Evolutionary conservation across 2,797 vertebrate genomes (phyloP), one percentile per base, ranked within the genome.

Genomic region (Anisognathus igniventris): DNA sequence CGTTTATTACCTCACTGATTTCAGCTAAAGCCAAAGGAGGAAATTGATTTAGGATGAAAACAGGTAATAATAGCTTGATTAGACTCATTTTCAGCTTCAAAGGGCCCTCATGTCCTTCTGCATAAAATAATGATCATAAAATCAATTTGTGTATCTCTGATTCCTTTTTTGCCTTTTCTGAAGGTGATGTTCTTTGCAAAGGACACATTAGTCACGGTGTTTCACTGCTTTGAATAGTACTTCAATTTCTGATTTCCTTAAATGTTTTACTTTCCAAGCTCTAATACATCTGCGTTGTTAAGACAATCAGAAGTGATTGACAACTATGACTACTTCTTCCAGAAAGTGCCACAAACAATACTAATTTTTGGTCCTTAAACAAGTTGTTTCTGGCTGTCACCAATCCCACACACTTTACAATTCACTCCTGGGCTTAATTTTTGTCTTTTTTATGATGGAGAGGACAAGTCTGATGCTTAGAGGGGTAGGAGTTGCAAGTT

Each of bases 121-220:
- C 24, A 87, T 94, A 86, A 95, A 88, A 92, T 94, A 94, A 90
- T 85, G 77, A 86, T 93, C 28, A 85, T 82, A 81, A 94, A 95
- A 94, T 96, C 48, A 87, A 91, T 88, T 75, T 71, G 18, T 85
- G 10, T 72, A 73, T 62, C 56, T 62, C 71, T 81, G 48, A 88
- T 92, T 95, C 72, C 57, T 48, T 92, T 96, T 86, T 80, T 90
- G 31, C 51, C 19, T 96, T 90, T 94, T 92, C 92, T 91, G 54
- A 95, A 96, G 74, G 78, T 91, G 60, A 86, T 45, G 10, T 47
- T 39, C 17, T 75, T 70, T 87, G 60, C 45, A 90, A 71, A 70
- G 30, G 67, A 42, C 39, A 74, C 64, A 30, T 53, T 76, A 30
- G 84, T 61, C n/a, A 12, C 7, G 28, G 12, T 77, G 18, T 21